A percentile compares a stretch with the other conserved stretches of the same genome.
Conservation (phyloP, 2,888 invertebrate genomes). For the Thereva nobilitata region DNA sequence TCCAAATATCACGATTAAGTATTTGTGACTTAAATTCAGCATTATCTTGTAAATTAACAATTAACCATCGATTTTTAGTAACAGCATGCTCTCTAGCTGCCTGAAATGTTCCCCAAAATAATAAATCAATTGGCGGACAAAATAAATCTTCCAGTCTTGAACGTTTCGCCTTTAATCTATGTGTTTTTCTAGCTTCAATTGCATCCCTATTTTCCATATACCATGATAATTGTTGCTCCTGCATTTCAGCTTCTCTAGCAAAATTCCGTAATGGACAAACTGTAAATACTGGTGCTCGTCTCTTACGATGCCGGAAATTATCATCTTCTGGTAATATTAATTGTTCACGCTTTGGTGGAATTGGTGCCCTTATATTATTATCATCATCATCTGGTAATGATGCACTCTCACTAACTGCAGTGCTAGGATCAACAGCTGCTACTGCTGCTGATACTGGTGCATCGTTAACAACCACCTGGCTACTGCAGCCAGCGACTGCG, state of each 20-base stretch:
- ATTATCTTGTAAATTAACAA: slow-evolving; percentile 72
- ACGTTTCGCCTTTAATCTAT: slow-evolving; percentile 51
- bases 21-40: slow-evolving; percentile 71
- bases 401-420: slow-evolving; percentile 20
- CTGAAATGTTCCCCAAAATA: slow-evolving; percentile 65
- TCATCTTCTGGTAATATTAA: slow-evolving; percentile 55
- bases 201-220: slow-evolving; percentile 38
- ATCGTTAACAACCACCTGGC: too few relatives aligned
- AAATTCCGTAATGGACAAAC: slow-evolving; percentile 56
- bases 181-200: slow-evolving; percentile 43
- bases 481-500: not conserved
- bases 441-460: slow-evolving; percentile 16
- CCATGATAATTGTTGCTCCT: slow-evolving; percentile 53
- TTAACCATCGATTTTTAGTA: slow-evolving; percentile 65
- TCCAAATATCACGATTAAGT: slow-evolving; percentile 73
- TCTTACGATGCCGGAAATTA: slow-evolving; percentile 52
- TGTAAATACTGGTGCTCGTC: slow-evolving; percentile 49
- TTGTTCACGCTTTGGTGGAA: slow-evolving; percentile 55
- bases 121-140: slow-evolving; percentile 69
- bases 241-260: slow-evolving; percentile 54
- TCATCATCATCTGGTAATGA: slow-evolving; percentile 38
- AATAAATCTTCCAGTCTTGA: slow-evolving; percentile 69
- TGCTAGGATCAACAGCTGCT: slow-evolving; percentile 14
- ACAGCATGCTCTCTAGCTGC: slow-evolving; percentile 63
- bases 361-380: slow-evolving; percentile 54